A percentile compares a stretch with the other conserved stretches of the same genome.
These are phyloP conservation scores for Equus przewalskii DNA, from an alignment of 2,113 vertebrate genomes.

Conservation along the genomic window DNA sequence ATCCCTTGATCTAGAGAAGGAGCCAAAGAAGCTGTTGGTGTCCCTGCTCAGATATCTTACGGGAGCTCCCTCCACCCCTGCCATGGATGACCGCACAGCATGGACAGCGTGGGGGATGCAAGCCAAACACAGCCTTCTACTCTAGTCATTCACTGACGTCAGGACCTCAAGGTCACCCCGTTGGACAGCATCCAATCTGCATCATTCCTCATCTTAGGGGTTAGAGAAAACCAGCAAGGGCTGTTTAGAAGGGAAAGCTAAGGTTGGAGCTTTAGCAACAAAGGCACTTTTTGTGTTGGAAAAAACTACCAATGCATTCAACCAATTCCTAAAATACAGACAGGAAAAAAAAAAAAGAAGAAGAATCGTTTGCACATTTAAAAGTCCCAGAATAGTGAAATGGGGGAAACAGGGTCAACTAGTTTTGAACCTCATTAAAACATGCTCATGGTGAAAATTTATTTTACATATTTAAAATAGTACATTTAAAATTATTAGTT, in stretches of 20 bases:
- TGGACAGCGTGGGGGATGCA: background rate
- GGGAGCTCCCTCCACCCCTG: background rate
- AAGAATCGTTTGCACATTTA: background rate
- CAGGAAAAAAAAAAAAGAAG: background rate
- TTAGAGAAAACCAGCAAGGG: slow-evolving; percentile 82
- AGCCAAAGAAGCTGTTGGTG: background rate
- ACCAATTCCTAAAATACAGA: slow-evolving; percentile 84
- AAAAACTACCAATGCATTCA: slow-evolving; percentile 81
- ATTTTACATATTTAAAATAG: slow-evolving; percentile 99
- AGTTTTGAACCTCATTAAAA: slow-evolving; percentile 91
- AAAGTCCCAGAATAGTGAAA: slow-evolving; percentile 86
- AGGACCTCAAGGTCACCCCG: background rate
- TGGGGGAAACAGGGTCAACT: slow-evolving; percentile 84
- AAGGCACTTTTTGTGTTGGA: slow-evolving; percentile 79
- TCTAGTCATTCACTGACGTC: background rate
- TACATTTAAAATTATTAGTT: slow-evolving; percentile 97
- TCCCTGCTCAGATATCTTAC: background rate
- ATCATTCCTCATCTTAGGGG: slow-evolving; percentile 56
- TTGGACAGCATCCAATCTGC: slow-evolving; percentile 21
- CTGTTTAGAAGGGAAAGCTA: slow-evolving; percentile 78
- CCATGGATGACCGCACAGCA: accelerated
- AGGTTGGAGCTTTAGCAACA: slow-evolving; percentile 83
- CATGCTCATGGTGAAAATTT: slow-evolving; percentile 97
- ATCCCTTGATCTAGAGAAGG: background rate
- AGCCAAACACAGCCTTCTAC: background rate